Evolutionary conservation across 2,113 vertebrate species (phyloP).

Genomic region (Marcusenius ussheri): DNA sequence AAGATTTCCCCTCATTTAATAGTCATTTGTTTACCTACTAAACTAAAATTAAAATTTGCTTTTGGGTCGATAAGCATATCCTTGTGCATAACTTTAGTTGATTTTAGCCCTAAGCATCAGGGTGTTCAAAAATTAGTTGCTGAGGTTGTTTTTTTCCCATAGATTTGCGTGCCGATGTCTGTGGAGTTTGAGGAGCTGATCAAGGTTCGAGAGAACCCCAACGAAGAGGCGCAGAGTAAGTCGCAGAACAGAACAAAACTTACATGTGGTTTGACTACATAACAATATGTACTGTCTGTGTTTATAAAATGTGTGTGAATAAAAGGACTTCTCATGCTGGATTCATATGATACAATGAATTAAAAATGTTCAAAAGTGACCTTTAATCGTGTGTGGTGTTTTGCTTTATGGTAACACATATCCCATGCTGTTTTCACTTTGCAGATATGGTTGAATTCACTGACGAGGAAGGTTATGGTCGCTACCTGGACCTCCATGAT

Average conservation of each 20-base stretch:
- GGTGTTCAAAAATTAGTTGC: not conserved
- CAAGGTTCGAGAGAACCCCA: slow-evolving; percentile 89
- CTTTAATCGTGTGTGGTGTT: not conserved
- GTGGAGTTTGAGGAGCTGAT: slow-evolving; percentile 94
- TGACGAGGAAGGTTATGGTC: slow-evolving; percentile 92
- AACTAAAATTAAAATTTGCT: not conserved
- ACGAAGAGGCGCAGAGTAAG: slow-evolving; percentile 94
- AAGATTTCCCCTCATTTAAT: not conserved
- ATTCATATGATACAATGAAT: not conserved
- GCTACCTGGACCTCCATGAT: slow-evolving; percentile 92
- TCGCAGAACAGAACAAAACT: not conserved
- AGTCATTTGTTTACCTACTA: not conserved
- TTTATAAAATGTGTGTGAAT: not conserved
- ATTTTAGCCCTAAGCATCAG: not conserved
- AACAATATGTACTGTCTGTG: not conserved
- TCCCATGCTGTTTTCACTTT: not conserved
- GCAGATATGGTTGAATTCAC: slow-evolving; percentile 94
- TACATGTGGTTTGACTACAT: not conserved
- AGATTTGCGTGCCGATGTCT: slow-evolving; percentile 98
- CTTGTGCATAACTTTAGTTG: not conserved
- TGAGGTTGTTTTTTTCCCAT: not conserved
- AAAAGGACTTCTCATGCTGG: not conserved
- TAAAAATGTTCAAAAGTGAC: not conserved
- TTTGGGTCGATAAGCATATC: not conserved
- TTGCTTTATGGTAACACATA: not conserved